Evolutionary conservation across 2,888 invertebrate species (phyloP).

Genomic region (Noctua pronuba): DNA sequence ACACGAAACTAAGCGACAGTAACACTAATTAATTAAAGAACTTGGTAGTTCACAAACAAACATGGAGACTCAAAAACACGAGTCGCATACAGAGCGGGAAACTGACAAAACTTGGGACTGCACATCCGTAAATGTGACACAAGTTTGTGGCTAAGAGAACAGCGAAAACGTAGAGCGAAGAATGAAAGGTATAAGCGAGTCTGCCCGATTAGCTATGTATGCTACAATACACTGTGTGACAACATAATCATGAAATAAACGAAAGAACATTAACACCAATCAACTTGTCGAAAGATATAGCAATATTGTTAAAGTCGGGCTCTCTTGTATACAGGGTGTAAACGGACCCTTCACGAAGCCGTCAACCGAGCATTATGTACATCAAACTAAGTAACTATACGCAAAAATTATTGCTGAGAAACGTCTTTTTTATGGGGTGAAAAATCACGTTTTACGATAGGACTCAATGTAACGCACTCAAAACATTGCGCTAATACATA

Average conservation of each 20-base stretch:
- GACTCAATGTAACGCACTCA: too few species aligned
- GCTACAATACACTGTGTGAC: neutral
- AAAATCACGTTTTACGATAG: too few species aligned
- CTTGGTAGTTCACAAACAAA: slow-evolving; percentile 58
- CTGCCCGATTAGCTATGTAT: neutral
- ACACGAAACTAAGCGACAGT: slow-evolving; percentile 24
- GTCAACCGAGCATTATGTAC: too few species aligned
- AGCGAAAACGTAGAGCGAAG: neutral
- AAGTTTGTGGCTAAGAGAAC: neutral
- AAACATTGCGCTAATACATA: too few species aligned
- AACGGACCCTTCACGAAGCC: too few species aligned
- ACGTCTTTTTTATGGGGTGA: too few species aligned
- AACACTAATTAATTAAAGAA: slow-evolving; percentile 66
- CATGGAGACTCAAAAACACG: slow-evolving; percentile 60
- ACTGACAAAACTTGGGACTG: slow-evolving; percentile 39
- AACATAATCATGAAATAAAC: neutral
- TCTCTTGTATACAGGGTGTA: too few species aligned
- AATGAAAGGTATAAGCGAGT: neutral
- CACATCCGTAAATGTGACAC: slow-evolving; percentile 12
- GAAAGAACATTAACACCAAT: neutral
- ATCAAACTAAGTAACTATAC: too few species aligned
- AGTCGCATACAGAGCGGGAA: slow-evolving; percentile 64
- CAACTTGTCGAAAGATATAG: neutral
- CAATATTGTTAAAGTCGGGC: too few species aligned
- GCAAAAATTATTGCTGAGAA: too few species aligned